Evolutionary conservation across 2,888 invertebrate genomes (phyloP), one percentile per base, ranked within the genome.

Genomic region (Drosophila colorata): DNA sequence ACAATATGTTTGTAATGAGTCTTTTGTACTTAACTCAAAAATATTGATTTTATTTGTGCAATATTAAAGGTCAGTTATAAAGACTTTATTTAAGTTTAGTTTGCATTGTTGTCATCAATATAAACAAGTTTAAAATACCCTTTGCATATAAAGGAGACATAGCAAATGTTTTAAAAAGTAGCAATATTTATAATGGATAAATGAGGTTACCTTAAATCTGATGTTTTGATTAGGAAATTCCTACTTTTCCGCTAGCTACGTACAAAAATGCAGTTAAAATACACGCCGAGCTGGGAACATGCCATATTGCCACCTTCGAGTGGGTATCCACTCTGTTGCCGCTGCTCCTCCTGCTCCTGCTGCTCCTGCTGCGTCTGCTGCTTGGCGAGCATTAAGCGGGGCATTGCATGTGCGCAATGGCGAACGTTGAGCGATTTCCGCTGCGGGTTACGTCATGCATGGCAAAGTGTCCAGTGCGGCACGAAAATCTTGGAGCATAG

Each of bases 401-500:
- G 48, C 73, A 70, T 80, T 74, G 74, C 85, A 84, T 80, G 85
- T 60, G 61, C 65, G 59, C 52, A 48, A 60, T 57, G 43, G 58
- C 66, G 73, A 77, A 71, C 66, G 69, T 74, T 68, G 81, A 73
- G 78, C 78, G 69, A 81, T 72, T 83, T 87, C 82, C 87, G 87
- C 66, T 69, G 71, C 60, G 67, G 76, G 76, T 84, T 87, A 79
- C 83, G 87, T 87, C 87, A 87, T 87, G 85, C 84, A 67, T 71
- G 53, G 70, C 70, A 55, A 47, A 60, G 63, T 69, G 74, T 41
- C 61, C 55, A 55, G 57, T 44, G 14, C 8, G 46, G 43, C 51
- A 58, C 60, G 69, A 55, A 80, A 87, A 78, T 81, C 82, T 78
- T 85, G 49, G 48, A 51, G 65, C 47, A 11, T 64, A 44, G 73